These are phyloP conservation scores for Pharmacophagus antenor DNA, from an alignment of 2,888 invertebrate genomes.

Conservation along the genomic window DNA sequence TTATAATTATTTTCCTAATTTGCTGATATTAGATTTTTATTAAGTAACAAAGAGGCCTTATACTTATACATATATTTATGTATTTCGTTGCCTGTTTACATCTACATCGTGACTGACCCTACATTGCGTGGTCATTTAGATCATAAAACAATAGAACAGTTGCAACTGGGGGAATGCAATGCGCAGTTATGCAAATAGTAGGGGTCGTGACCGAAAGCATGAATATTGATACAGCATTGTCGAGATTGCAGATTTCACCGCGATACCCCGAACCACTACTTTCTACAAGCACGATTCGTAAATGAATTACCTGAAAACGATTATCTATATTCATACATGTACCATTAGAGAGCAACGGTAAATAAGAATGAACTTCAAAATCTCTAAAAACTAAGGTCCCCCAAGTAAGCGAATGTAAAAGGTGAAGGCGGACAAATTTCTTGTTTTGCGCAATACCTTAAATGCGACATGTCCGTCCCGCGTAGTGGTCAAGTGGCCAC, in stretches of 20 bases:
- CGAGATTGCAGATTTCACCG: constrained; percentile 70
- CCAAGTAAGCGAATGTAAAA: constrained; percentile 35
- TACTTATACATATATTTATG: constrained; percentile 18
- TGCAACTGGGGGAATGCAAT: constrained; percentile 72
- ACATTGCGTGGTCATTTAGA: constrained; percentile 78
- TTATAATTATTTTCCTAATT: background rate
- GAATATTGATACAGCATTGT: constrained; percentile 79
- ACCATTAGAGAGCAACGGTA: constrained; percentile 41
- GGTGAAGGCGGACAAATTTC: constrained; percentile 36
- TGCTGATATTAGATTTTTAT: background rate
- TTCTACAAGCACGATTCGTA: constrained; percentile 68
- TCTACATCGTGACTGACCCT: constrained; percentile 73
- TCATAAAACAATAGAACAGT: constrained; percentile 80
- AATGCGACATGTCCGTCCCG: constrained; percentile 53
- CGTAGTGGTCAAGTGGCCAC: constrained; percentile 65
- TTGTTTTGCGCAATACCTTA: constrained; percentile 50
- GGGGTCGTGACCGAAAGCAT: constrained; percentile 77
- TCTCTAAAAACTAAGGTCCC: constrained; percentile 20
- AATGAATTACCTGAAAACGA: constrained; percentile 66
- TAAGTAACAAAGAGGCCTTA: background rate
- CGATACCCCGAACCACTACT: constrained; percentile 67
- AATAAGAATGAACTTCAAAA: background rate
- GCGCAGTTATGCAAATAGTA: constrained; percentile 77
- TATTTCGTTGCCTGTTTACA: constrained; percentile 60
- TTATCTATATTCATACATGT: constrained; percentile 56